Evolutionary conservation across 2,888 invertebrate genomes (phyloP).

Genomic region (Neoaliturus tenellus): DNA sequence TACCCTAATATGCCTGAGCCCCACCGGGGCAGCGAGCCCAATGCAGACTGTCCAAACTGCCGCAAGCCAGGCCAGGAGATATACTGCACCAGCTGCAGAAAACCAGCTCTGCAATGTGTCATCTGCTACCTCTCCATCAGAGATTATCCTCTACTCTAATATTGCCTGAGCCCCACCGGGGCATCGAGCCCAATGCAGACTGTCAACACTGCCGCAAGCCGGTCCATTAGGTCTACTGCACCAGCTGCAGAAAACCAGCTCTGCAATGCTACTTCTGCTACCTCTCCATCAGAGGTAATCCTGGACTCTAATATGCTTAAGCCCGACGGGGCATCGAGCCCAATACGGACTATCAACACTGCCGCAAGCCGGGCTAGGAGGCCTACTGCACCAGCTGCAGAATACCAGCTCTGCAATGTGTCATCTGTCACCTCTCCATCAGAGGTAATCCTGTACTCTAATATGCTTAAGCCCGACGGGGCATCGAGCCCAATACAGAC

Average conservation of each 20-base stretch:
- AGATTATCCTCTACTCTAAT: too few species aligned
- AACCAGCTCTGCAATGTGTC: too few species aligned
- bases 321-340: slow-evolving; percentile 86
- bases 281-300: slow-evolving; percentile 90
- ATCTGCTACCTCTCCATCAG: too few species aligned
- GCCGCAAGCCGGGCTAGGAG: slow-evolving; percentile 80
- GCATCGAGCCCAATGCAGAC: slow-evolving; percentile 84
- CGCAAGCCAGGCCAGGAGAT: too few species aligned
- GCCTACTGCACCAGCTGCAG: slow-evolving; percentile 85
- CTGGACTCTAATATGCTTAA: too few species aligned
- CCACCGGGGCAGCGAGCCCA: too few species aligned
- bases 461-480: too few species aligned
- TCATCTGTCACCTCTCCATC: slow-evolving; percentile 90
- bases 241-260: slow-evolving; percentile 82
- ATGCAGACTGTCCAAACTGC: too few species aligned
- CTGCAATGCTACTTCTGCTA: slow-evolving; percentile 91
- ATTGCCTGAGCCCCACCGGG: slow-evolving; percentile 74
- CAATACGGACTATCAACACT: slow-evolving; percentile 83
- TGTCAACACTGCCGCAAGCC: slow-evolving; percentile 83
- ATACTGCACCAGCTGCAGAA: too few species aligned
- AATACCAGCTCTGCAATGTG: slow-evolving; percentile 85
- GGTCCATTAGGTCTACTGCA: slow-evolving; percentile 82
- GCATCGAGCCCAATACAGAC: slow-evolving; percentile 84
- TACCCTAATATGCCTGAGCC: too few species aligned
- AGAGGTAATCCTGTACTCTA: too few species aligned